Conservation (phyloP, 1,140 invertebrate species). For the Plutomurus gul region DNA sequence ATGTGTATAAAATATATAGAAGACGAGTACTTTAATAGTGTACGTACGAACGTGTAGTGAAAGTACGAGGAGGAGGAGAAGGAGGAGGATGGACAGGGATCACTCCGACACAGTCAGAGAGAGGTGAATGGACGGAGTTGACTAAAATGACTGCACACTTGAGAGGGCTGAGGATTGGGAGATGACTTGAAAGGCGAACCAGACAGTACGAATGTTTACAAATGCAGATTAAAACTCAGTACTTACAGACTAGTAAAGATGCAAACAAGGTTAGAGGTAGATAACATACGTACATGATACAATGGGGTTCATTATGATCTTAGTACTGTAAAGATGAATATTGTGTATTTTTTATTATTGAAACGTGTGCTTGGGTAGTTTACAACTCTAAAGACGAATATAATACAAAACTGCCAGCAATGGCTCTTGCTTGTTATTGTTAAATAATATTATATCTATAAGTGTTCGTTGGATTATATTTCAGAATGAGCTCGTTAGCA, state of each 20-base stretch:
- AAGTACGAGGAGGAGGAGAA: too few relatives aligned
- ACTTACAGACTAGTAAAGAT: conserved; percentile 28
- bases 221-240: conserved; percentile 38
- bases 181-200: conserved; percentile 27
- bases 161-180: conserved; percentile 5
- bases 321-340: conserved; percentile 46
- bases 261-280: conserved; percentile 31
- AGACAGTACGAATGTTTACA: conserved; percentile 20
- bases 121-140: neutral
- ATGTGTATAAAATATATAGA: too few relatives aligned
- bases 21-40: too few relatives aligned
- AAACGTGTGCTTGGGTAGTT: conserved; percentile 50
- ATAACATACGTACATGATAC: conserved; percentile 42
- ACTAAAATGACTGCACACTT: neutral
- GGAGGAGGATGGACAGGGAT: neutral
- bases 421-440: conserved; percentile 53
- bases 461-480: conserved; percentile 51
- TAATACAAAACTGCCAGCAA: conserved; percentile 35
- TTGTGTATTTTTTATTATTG: conserved; percentile 53
- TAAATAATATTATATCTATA: conserved; percentile 52
- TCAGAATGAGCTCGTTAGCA: conserved; percentile 50
- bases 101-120: too few relatives aligned
- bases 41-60: too few relatives aligned
- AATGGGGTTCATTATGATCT: conserved; percentile 41
- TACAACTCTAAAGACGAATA: conserved; percentile 41